Evolutionary conservation across 2,113 vertebrate genomes (phyloP).

Genomic region (Anolis carolinensis): DNA sequence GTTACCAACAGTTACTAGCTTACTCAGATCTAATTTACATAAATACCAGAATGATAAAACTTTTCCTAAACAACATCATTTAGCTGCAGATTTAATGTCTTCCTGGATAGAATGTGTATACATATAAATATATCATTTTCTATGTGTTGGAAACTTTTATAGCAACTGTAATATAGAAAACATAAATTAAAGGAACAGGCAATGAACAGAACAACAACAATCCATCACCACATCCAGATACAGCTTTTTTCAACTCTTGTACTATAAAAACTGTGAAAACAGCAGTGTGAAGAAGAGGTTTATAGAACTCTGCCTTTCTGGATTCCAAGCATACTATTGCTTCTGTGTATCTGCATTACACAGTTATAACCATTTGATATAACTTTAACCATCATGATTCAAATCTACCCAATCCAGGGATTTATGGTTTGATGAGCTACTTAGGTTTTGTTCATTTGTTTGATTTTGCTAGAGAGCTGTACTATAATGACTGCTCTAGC

Average conservation of each 20-base stretch:
- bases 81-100: neutral
- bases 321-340: neutral
- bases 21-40: neutral
- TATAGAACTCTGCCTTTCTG: neutral
- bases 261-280: neutral
- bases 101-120: neutral
- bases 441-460: too few species aligned
- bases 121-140: neutral
- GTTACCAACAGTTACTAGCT: neutral
- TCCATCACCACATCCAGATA: neutral
- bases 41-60: neutral
- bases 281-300: neutral
- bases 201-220: neutral
- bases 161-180: neutral
- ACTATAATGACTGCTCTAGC: too few species aligned
- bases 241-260: neutral
- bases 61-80: neutral
- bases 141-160: neutral
- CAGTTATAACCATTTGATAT: too few species aligned
- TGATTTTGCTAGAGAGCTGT: too few species aligned
- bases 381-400: too few species aligned
- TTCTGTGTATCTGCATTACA: neutral
- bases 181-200: neutral
- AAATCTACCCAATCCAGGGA: too few species aligned
- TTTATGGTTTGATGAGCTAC: too few species aligned